Base-by-base conservation (phyloP, 1,140 invertebrate genomes). In the Zophobas atratus region DNA sequence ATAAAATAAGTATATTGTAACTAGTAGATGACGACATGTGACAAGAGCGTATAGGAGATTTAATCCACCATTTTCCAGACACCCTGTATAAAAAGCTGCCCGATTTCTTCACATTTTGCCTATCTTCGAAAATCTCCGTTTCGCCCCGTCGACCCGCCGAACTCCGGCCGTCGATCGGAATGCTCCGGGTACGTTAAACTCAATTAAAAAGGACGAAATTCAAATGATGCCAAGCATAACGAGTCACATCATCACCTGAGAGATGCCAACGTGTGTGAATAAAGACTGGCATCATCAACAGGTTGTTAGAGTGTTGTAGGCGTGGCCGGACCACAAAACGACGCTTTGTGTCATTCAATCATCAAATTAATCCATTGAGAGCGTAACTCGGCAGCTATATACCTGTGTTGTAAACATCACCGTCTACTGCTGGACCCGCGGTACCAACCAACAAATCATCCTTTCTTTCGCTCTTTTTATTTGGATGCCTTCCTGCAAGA, bases 301-400 rank as follows among this genome's bases (percentile, higher is more conserved):
- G 81, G 80, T 81, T 81, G 80, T 79, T 74, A 71, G 78, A 79
- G 73, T 77, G 76, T 70, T 75, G 72, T 75, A 73, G 76, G 80
- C 78, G 78, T 36, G 73, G 73, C 46, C 49, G 49, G 72, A 70
- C 77, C 80, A 79, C 78, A 82, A 81, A 82, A 79, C 80, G 80
- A 77, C 78, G 79, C 79, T 82, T 82, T 82, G 75, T 81, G 81
- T 80, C 80, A 82, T 79, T 78, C 80, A 82, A 82, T 81, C 81
- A 80, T 82, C 81, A 82, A 81, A 82, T 82, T 81, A 81, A 81
- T 79, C 76, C 76, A 79, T 81, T 82, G 77, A 81, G 75, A 77
- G 77, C 43, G 71, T 78, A 75, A 77, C 67, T 71, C 76, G 76
- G 76, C 67, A 71, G 76, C 75, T 70, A 63, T 63, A 63, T 38